A percentile compares a stretch with the other conserved stretches of the same genome.
Conservation (phyloP, 2,888 invertebrate genomes). For the Schizaphis graminum region DNA sequence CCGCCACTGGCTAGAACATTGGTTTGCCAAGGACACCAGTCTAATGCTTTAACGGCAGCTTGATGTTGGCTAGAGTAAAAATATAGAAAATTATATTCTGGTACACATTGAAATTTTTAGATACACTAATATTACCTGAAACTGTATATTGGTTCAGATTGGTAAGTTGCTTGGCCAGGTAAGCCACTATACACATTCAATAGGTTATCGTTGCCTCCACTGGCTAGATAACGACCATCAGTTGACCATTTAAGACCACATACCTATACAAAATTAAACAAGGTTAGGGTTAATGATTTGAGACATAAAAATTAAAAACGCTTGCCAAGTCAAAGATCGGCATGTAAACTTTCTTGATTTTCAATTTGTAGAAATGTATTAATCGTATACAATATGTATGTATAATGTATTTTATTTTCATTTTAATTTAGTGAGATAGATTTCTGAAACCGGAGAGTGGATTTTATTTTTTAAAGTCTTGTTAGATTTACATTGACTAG, state of each 20-base stretch:
- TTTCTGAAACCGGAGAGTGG: no score
- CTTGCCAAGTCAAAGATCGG: no score
- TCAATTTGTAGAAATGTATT: no score
- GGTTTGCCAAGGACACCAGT: constrained; percentile 98
- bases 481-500: no score
- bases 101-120: background rate
- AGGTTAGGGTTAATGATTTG: background rate
- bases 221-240: constrained; percentile 92
- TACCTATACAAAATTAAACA: constrained; percentile 72
- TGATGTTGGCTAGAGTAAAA: constrained; percentile 80
- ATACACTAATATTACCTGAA: constrained; percentile 73
- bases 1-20: constrained; percentile 94
- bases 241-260: constrained; percentile 98
- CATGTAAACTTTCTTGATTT: no score
- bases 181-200: constrained; percentile 88
- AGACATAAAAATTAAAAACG: background rate
- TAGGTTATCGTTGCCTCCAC: constrained; percentile 96
- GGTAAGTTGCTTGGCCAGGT: constrained; percentile 74
- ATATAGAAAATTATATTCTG: background rate
- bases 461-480: no score
- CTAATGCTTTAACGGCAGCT: constrained; percentile 93
- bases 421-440: no score
- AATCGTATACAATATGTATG: no score
- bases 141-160: constrained; percentile 76
- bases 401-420: no score